These are phyloP conservation scores for Pterocles orientalis DNA, from an alignment of 2,113 vertebrate species.

Conservation along the genomic window DNA sequence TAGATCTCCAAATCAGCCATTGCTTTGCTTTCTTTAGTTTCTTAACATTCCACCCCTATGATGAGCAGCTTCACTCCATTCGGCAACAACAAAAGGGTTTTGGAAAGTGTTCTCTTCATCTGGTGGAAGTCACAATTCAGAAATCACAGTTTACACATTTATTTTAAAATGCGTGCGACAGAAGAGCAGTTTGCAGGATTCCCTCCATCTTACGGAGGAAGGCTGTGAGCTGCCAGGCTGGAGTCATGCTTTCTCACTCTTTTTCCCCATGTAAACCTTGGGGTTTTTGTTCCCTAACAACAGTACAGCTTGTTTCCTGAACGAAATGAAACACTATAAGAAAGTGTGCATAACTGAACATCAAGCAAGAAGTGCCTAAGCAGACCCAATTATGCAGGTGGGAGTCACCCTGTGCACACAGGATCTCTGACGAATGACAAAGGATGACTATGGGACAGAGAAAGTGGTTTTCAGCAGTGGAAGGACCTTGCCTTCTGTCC, in stretches of 20 bases:
- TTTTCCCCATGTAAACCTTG: background rate
- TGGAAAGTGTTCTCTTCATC: background rate
- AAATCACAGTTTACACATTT: background rate
- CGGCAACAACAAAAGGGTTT: background rate
- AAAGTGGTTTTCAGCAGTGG: background rate
- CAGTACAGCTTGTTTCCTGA: background rate
- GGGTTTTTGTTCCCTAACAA: background rate
- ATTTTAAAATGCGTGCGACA: background rate
- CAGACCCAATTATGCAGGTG: background rate
- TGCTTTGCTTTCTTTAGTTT: background rate
- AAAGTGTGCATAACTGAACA: background rate
- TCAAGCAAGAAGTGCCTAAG: background rate
- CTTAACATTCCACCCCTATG: background rate
- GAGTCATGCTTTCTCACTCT: background rate
- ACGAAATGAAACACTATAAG: background rate
- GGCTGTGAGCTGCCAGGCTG: background rate
- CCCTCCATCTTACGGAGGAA: background rate
- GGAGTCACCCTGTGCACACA: background rate
- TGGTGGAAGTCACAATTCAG: background rate
- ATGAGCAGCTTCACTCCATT: background rate
- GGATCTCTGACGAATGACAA: background rate
- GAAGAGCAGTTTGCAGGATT: background rate
- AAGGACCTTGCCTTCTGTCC: background rate
- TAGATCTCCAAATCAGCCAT: background rate
- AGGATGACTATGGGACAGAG: background rate